Evolutionary conservation across 92 coral and sea anemone genomes (phyloP).

Genomic region (Porites lobata): DNA sequence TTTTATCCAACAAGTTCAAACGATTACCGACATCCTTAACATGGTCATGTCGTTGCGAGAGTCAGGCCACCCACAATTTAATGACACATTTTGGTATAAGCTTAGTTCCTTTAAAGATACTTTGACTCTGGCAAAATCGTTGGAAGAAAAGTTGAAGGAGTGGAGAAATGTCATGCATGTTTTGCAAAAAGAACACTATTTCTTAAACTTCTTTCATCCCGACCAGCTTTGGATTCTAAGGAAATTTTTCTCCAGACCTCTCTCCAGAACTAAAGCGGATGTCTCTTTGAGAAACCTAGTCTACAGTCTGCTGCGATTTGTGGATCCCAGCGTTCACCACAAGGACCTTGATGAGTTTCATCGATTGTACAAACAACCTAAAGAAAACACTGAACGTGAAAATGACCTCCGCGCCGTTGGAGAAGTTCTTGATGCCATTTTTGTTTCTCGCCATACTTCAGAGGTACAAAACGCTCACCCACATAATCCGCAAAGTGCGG

Average conservation of each 20-base stretch:
- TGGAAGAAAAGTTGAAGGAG: slow-evolving; percentile 46
- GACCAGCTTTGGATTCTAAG: slow-evolving; percentile 86
- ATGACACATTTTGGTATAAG: slow-evolving; percentile 53
- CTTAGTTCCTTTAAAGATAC: slow-evolving; percentile 70
- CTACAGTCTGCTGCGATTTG: slow-evolving; percentile 67
- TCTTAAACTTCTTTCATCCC: slow-evolving; percentile 87
- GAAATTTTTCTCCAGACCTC: slow-evolving; percentile 57
- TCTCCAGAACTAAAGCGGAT: slow-evolving; percentile 2
- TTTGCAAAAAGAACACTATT: slow-evolving; percentile 71
- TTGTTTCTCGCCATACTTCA: slow-evolving; percentile 32
- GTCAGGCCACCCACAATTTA: slow-evolving; percentile 80
- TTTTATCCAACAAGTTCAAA: slow-evolving; percentile 84
- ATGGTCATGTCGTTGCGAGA: slow-evolving; percentile 57
- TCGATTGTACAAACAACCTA: slow-evolving; percentile 52
- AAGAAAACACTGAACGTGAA: slow-evolving; percentile 24
- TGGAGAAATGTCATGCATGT: slow-evolving; percentile 71
- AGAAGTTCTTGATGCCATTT: slow-evolving; percentile 70
- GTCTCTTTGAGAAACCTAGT: background rate
- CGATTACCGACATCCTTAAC: slow-evolving; percentile 76
- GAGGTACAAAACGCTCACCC: background rate
- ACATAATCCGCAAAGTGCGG: slow-evolving; percentile 64
- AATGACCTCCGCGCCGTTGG: slow-evolving; percentile 76
- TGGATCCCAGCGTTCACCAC: slow-evolving; percentile 62
- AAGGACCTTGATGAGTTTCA: slow-evolving; percentile 57
- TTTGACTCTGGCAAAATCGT: slow-evolving; percentile 32